Evolutionary conservation across 2,113 vertebrate species (phyloP), one percentile per base, ranked within the genome.

Genomic region (Saccopteryx leptura): DNA sequence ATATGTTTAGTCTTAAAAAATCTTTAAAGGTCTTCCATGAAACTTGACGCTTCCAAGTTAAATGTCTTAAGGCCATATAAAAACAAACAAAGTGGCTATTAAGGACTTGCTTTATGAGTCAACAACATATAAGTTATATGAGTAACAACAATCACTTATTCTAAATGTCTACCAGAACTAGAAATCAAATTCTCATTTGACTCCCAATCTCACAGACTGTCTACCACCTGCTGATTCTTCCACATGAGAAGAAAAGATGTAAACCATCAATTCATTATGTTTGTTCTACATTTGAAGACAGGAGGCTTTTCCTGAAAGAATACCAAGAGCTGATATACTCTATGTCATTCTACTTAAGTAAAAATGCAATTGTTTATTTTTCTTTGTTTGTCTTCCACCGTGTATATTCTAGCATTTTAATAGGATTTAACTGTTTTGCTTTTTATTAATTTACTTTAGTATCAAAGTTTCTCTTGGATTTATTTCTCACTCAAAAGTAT

Each of bases 371-470:
- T 46, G 33, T 52, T 72, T 92, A 39, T 68, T 86, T 91, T 12
- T 21, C 52, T 68, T 66, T 85, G 18, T 8, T 93, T 65, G 2
- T 92, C 4, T 50, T 13, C 54, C 81, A 33, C 4, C 52, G 12
- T 61, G 2, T 50, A 17, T 26, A 61, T 56, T 74, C 60, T 80
- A 93, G 58, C 18, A 28, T 61, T 90, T 87, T 54, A 54, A 54
- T 28, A 69, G 2, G 9, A 58, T 60, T 60, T 23, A 9, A 48
- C 17, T 48, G 4, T 88, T 2, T 33, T 48, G 4, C 85, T 2
- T 33, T 85, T 95, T 52, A 90, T 76, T 89, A 50, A 75, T 91
- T 75, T 71, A n/a, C 5, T 83, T 79, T 31, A 56, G 5, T 6
- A 31, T 74, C 56, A 61, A 31, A 65, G 13, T 23, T 0, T n/a